Evolutionary conservation across 2,888 invertebrate genomes (phyloP).

Genomic region (Callimorpha dominula): DNA sequence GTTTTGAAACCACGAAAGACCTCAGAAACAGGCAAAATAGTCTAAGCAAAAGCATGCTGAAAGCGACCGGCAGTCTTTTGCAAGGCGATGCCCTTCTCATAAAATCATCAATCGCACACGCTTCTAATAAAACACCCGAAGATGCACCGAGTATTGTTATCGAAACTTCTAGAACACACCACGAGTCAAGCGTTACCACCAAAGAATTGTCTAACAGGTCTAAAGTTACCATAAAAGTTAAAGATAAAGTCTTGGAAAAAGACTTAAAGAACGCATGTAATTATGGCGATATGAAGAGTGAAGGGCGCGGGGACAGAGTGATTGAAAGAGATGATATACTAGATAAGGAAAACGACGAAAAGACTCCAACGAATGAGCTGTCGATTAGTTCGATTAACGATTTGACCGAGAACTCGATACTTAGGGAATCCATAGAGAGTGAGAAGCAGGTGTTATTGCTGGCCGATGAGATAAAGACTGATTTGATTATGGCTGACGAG

Average conservation of each 20-base stretch:
- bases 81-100: conserved; percentile 80
- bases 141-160: conserved; percentile 70
- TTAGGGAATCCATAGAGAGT: conserved; percentile 83
- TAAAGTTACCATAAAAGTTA: conserved; percentile 71
- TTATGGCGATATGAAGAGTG: conserved; percentile 70
- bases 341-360: conserved; percentile 75
- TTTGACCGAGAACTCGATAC: conserved; percentile 81
- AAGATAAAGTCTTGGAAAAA: conserved; percentile 73
- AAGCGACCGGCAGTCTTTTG: conserved; percentile 75
- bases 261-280: conserved; percentile 79
- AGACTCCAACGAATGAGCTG: conserved; percentile 84
- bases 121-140: conserved; percentile 67
- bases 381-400: conserved; percentile 83
- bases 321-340: conserved; percentile 67
- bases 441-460: conserved; percentile 79
- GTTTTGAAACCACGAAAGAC: conserved; percentile 82
- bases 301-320: conserved; percentile 64
- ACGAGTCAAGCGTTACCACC: conserved; percentile 49
- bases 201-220: conserved; percentile 62
- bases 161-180: conserved; percentile 53
- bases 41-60: conserved; percentile 81
- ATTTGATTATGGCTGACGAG: conserved; percentile 82
- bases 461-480: conserved; percentile 82
- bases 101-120: conserved; percentile 75
- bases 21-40: conserved; percentile 81